Evolutionary conservation across 2,888 invertebrate genomes (phyloP).

Genomic region (Leptinotarsa tumamoca): DNA sequence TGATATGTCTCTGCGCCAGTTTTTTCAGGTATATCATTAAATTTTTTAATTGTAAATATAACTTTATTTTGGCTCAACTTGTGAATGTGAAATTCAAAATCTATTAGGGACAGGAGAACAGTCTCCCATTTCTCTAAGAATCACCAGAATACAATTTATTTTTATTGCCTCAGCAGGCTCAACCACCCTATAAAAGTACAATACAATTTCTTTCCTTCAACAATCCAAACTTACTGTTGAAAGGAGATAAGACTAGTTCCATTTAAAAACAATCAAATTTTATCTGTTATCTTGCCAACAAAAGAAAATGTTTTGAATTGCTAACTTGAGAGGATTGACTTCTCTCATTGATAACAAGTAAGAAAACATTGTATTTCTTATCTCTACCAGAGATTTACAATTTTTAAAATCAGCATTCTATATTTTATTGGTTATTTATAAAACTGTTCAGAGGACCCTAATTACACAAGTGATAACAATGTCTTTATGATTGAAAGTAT

Average conservation of each 20-base stretch:
- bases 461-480: not conserved
- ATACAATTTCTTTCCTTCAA: not conserved
- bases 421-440: not conserved
- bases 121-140: too few relatives aligned
- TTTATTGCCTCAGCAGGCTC: too few relatives aligned
- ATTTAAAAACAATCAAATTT: constrained; percentile 6
- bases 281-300: not conserved
- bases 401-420: not conserved
- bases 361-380: not conserved
- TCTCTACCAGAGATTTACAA: not conserved
- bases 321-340: not conserved
- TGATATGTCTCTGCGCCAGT: too few relatives aligned
- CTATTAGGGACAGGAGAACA: too few relatives aligned
- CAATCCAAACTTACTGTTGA: not conserved
- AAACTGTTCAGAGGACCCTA: not conserved
- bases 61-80: too few relatives aligned
- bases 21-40: too few relatives aligned
- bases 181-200: too few relatives aligned
- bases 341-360: not conserved
- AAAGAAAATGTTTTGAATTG: not conserved
- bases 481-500: not conserved
- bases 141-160: too few relatives aligned
- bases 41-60: too few relatives aligned
- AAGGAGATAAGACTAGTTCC: not conserved
- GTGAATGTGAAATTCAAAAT: too few relatives aligned